Evolutionary conservation across 2,113 vertebrate genomes (phyloP).

Genomic region (Pagrus major): DNA sequence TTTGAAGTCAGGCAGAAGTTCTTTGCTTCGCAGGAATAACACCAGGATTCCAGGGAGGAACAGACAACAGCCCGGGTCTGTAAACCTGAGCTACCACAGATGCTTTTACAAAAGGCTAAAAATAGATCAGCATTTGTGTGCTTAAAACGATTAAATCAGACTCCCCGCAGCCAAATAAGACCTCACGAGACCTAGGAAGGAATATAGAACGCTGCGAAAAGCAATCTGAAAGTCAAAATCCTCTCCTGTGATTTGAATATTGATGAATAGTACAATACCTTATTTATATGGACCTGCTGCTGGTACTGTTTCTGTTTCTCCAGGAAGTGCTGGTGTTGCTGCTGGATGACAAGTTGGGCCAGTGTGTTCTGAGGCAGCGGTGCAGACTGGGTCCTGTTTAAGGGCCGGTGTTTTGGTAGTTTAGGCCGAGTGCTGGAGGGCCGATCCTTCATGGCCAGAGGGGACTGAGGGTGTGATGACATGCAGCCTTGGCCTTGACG

Average conservation of each 20-base stretch:
- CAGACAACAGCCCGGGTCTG: slow-evolving; percentile 46
- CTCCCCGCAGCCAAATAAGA: slow-evolving; percentile 57
- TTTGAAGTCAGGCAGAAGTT: slow-evolving; percentile 73
- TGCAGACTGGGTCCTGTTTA: slow-evolving; percentile 96
- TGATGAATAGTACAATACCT: slow-evolving; percentile 85
- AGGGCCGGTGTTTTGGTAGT: slow-evolving; percentile 93
- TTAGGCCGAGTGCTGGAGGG: slow-evolving; percentile 90
- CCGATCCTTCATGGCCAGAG: slow-evolving; percentile 91
- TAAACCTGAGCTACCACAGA: slow-evolving; percentile 60
- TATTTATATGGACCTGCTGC: slow-evolving; percentile 97
- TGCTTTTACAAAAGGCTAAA: slow-evolving; percentile 70
- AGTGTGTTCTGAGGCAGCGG: slow-evolving; percentile 96
- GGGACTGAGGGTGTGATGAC: slow-evolving; percentile 92
- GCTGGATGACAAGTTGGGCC: slow-evolving; percentile 97
- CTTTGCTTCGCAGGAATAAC: slow-evolving; percentile 74
- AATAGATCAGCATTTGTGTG: slow-evolving; percentile 66
- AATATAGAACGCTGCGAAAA: slow-evolving; percentile 41
- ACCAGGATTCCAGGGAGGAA: slow-evolving; percentile 65
- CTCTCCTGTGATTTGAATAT: slow-evolving; percentile 40
- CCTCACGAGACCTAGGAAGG: slow-evolving; percentile 38
- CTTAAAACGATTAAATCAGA: slow-evolving; percentile 70
- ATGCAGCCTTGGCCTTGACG: slow-evolving; percentile 85
- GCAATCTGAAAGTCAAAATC: slow-evolving; percentile 57
- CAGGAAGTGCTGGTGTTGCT: slow-evolving; percentile 98
- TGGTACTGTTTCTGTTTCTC: slow-evolving; percentile 99